These are phyloP conservation scores for Cylas formicarius DNA, from an alignment of 1,140 invertebrate genomes.

Conservation along the genomic window DNA sequence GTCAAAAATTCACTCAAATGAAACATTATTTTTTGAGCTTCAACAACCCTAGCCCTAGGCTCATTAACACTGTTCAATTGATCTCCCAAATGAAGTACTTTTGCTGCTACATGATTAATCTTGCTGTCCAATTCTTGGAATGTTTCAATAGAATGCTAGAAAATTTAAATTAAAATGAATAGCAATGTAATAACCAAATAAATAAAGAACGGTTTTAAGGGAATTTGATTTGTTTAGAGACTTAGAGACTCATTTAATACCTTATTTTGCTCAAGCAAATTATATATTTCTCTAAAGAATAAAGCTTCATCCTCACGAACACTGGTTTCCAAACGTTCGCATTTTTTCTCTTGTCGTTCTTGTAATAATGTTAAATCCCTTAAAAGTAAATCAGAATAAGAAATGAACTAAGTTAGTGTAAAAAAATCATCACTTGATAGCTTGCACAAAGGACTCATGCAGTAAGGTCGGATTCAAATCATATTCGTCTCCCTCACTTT, in stretches of 20 bases:
- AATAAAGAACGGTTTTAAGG: background rate
- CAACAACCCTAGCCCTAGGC: constrained; percentile 85
- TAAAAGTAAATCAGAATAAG: constrained; percentile 28
- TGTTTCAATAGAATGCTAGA: constrained; percentile 70
- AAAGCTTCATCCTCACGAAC: constrained; percentile 81
- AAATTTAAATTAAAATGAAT: constrained; percentile 23
- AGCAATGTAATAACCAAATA: background rate
- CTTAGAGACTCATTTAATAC: constrained; percentile 41
- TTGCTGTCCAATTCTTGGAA: constrained; percentile 92
- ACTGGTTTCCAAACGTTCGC: constrained; percentile 73
- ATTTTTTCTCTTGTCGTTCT: constrained; percentile 80
- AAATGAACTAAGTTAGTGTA: background rate
- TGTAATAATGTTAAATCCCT: constrained; percentile 68
- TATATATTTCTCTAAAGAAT: constrained; percentile 72
- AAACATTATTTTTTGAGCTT: constrained; percentile 88
- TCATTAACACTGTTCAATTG: constrained; percentile 95
- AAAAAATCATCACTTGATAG: constrained; percentile 60
- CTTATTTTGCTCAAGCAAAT: constrained; percentile 83
- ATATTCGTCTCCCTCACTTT: constrained; percentile 53
- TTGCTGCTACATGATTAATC: constrained; percentile 94
- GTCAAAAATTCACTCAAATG: constrained; percentile 91
- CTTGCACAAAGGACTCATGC: constrained; percentile 86
- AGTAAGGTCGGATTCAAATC: constrained; percentile 71
- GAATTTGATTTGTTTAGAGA: too few species aligned
- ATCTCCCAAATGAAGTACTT: constrained; percentile 95